phyloP scores from a whole-genome alignment of 2,888 invertebrate species.

The Emmelina monodactyla region DNA sequence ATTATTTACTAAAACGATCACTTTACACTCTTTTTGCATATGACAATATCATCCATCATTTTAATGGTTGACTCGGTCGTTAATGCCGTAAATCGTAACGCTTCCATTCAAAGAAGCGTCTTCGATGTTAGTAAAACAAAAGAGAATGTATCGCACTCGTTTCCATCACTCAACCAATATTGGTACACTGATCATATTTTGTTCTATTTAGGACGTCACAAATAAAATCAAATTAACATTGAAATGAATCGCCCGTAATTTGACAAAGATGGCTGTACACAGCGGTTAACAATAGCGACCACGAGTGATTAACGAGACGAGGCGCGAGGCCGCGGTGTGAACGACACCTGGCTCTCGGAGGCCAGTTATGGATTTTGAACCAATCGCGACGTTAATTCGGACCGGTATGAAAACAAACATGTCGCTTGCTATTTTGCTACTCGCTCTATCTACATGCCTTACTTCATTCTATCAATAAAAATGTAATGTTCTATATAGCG shows the following conservation, averaged over 20 bases:
- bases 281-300: constrained; percentile 63
- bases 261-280: constrained; percentile 65
- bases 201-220: constrained; percentile 41
- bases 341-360: constrained; percentile 66
- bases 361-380: constrained; percentile 67
- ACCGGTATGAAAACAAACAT: constrained; percentile 65
- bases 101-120: constrained; percentile 60
- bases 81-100: constrained; percentile 52
- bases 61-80: constrained; percentile 57
- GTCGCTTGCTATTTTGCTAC: constrained; percentile 37
- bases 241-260: constrained; percentile 57
- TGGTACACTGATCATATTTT: constrained; percentile 25
- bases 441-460: constrained; percentile 26
- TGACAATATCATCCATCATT: constrained; percentile 59
- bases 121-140: constrained; percentile 52
- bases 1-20: constrained; percentile 53
- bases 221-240: constrained; percentile 37
- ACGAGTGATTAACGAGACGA: constrained; percentile 66
- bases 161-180: constrained; percentile 18
- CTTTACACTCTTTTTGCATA: constrained; percentile 56
- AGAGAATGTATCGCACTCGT: constrained; percentile 45
- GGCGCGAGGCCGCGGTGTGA: constrained; percentile 67
- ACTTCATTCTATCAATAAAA: constrained; percentile 32
- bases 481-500: constrained; percentile 24
- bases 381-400: constrained; percentile 65